Evolutionary conservation across 2,888 invertebrate genomes (phyloP).

Genomic region (Drosophila antonietae): DNA sequence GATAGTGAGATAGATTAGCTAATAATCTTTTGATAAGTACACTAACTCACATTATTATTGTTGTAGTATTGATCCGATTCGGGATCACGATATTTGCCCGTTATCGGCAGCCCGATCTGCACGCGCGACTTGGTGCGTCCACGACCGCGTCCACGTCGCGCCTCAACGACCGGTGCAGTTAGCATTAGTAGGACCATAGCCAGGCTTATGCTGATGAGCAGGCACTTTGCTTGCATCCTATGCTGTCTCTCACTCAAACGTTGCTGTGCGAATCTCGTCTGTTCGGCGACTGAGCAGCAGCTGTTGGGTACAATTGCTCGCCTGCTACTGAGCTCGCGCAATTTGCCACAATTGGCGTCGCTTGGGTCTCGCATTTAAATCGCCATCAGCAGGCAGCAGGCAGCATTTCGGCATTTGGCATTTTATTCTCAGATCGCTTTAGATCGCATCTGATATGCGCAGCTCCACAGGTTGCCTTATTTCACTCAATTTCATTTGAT

Average conservation of each 20-base stretch:
- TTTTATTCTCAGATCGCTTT: constrained; percentile 45
- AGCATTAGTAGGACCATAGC: constrained; percentile 84
- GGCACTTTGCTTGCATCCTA: constrained; percentile 80
- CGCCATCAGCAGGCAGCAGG: constrained; percentile 12
- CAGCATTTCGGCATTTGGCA: constrained; percentile 8
- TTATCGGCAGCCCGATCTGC: constrained; percentile 94
- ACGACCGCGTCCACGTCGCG: constrained; percentile 89
- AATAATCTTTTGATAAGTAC: not conserved
- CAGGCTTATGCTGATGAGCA: constrained; percentile 77
- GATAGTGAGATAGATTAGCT: not conserved
- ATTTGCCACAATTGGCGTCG: constrained; percentile 76
- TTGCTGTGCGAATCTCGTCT: constrained; percentile 73
- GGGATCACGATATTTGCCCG: constrained; percentile 94
- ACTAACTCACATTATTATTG: constrained; percentile 88
- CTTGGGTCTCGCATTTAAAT: constrained; percentile 48
- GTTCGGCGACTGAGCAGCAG: constrained; percentile 65
- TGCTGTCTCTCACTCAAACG: constrained; percentile 27
- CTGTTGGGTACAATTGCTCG: constrained; percentile 30
- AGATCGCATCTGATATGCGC: constrained; percentile 18
- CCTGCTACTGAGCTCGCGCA: constrained; percentile 50
- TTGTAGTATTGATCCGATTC: constrained; percentile 96
- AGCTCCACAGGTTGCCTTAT: constrained; percentile 59
- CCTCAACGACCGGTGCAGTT: constrained; percentile 84
- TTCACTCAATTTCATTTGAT: constrained; percentile 72
- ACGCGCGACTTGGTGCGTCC: constrained; percentile 92